These are phyloP conservation scores for Rhinatrema bivittatum DNA, from an alignment of 2,797 vertebrate species.

Conservation along the genomic window DNA sequence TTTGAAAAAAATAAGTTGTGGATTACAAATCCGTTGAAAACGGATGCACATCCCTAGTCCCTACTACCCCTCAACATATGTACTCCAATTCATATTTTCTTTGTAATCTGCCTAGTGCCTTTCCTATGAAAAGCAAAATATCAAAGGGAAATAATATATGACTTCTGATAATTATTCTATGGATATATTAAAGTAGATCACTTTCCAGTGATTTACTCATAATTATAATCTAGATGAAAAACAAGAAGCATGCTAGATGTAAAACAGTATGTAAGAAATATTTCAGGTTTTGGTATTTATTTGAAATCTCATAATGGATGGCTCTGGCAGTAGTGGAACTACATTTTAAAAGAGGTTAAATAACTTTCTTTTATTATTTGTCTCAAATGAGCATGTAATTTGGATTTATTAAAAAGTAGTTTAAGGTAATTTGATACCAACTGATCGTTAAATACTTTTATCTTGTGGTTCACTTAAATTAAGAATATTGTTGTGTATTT, in stretches of 20 bases:
- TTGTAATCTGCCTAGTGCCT: no score
- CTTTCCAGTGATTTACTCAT: conserved; percentile 12
- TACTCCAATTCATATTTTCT: no score
- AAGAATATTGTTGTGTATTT: conserved; percentile 52
- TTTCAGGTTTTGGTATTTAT: no score
- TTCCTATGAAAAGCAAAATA: no score
- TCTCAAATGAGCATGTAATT: conserved; percentile 44
- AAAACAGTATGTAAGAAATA: conserved; percentile 10
- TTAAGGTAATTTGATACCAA: conserved; percentile 51
- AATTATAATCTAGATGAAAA: conserved; percentile 20
- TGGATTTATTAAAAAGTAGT: conserved; percentile 57
- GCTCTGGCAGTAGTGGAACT: conserved; percentile 23
- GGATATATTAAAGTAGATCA: no score
- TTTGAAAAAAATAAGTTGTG: no score
- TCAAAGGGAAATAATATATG: no score
- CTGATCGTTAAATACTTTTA: conserved; percentile 53
- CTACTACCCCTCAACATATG: no score
- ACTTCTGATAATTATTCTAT: no score
- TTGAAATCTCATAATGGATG: conserved; percentile 24
- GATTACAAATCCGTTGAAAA: no score
- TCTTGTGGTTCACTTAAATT: conserved; percentile 50
- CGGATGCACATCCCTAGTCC: no score
- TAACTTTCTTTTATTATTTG: conserved; percentile 27
- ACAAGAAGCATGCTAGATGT: conserved; percentile 16
- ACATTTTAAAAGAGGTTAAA: not conserved